A percentile compares a stretch with the other conserved stretches of the same genome.
Evolutionary conservation across 2,888 invertebrate genomes (phyloP).

Genomic region (Scaptomyza reducta): DNA sequence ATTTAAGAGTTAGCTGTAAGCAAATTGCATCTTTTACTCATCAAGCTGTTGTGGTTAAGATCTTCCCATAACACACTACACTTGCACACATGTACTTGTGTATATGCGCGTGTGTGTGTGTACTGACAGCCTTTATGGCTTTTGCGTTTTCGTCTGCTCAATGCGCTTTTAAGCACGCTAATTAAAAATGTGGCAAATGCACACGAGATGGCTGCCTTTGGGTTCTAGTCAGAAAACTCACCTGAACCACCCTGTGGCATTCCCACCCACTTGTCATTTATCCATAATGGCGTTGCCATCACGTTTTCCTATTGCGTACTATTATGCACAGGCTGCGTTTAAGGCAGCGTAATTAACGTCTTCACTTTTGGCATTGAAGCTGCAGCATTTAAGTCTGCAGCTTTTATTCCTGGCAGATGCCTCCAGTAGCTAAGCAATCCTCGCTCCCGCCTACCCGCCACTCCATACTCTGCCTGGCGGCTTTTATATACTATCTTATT

Average conservation of each 20-base stretch:
- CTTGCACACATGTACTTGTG: background rate
- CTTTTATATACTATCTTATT: constrained; percentile 32
- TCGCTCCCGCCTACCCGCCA: background rate
- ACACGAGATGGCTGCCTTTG: constrained; percentile 31
- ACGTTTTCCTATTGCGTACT: constrained; percentile 65
- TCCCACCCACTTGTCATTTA: constrained; percentile 28
- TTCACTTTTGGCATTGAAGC: constrained; percentile 67
- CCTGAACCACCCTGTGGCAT: background rate
- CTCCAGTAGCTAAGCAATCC: background rate
- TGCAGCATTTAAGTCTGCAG: constrained; percentile 46
- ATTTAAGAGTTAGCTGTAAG: background rate
- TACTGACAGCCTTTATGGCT: constrained; percentile 23
- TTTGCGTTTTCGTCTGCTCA: constrained; percentile 51
- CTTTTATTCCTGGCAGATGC: constrained; percentile 28
- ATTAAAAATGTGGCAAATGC: constrained; percentile 77
- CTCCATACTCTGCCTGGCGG: constrained; percentile 1
- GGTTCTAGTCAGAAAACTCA: background rate
- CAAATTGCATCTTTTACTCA: background rate
- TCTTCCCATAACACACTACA: constrained; percentile 4
- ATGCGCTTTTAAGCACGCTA: constrained; percentile 79
- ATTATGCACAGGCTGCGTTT: constrained; percentile 21
- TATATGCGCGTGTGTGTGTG: background rate
- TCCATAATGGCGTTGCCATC: constrained; percentile 61
- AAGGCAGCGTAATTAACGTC: constrained; percentile 71
- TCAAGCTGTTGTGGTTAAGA: constrained; percentile 20